Percentiles rank a stretch among this genome's conserved stretches.
phyloP scores from a whole-genome alignment of 1,140 invertebrate species.

The Akabosia matsudoensis region DNA sequence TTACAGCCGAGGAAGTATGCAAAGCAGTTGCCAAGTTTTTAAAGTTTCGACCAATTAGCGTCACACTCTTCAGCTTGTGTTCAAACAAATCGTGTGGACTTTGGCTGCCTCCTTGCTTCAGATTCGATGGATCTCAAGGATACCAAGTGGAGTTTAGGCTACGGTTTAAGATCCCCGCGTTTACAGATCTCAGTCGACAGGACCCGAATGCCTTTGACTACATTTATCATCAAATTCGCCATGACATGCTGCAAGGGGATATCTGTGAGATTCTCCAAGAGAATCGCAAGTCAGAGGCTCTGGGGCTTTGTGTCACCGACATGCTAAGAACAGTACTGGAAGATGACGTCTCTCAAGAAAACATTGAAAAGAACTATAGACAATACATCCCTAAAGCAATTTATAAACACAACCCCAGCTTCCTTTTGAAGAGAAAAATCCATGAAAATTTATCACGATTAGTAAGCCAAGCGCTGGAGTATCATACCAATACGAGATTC shows the following conservation, averaged over 20 bases:
- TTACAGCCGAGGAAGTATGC: conserved; percentile 66
- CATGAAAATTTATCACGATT: conserved; percentile 27
- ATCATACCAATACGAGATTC: conserved; percentile 64
- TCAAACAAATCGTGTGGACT: conserved; percentile 57
- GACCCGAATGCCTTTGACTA: conserved; percentile 75
- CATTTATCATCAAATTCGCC: conserved; percentile 76
- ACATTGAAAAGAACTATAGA: conserved; percentile 71
- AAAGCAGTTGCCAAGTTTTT: conserved; percentile 65
- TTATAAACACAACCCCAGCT: conserved; percentile 67
- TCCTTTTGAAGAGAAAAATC: conserved; percentile 57
- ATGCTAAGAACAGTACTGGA: conserved; percentile 74
- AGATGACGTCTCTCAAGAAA: conserved; percentile 61
- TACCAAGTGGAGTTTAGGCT: conserved; percentile 69
- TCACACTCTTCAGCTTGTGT: conserved; percentile 71
- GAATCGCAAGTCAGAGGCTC: conserved; percentile 66
- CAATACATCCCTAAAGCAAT: conserved; percentile 76
- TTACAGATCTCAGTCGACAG: conserved; percentile 62
- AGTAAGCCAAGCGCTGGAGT: conserved; percentile 56
- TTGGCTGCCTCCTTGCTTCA: conserved; percentile 63
- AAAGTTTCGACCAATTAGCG: conserved; percentile 68
- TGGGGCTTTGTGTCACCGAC: conserved; percentile 77
- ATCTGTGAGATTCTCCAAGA: conserved; percentile 73
- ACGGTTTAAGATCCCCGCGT: conserved; percentile 66
- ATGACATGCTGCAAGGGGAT: conserved; percentile 72
- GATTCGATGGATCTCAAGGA: conserved; percentile 55